These are phyloP conservation scores for Synergus laeviventris DNA, from an alignment of 2,888 invertebrate genomes.

Conservation along the genomic window DNA sequence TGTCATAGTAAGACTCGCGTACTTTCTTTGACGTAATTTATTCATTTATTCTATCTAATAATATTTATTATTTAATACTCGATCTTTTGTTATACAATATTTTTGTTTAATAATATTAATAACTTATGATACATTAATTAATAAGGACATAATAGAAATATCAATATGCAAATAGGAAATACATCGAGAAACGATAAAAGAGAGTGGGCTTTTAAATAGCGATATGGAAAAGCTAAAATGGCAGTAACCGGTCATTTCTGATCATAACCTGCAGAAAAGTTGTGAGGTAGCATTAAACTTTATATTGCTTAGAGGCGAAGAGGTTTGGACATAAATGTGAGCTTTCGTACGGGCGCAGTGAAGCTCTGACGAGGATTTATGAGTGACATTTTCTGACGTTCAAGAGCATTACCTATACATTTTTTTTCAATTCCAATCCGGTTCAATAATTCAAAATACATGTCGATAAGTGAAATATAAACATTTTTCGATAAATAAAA, in stretches of 20 bases:
- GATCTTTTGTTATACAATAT: too few species aligned
- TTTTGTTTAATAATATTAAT: neutral
- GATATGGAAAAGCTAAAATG: neutral
- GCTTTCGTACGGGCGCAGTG: neutral
- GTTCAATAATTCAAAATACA: neutral
- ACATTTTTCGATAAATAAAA: too few species aligned
- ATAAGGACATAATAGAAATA: neutral
- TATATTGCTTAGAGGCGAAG: neutral
- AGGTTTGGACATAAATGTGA: neutral
- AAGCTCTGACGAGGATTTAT: conserved; percentile 11
- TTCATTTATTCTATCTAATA: too few species aligned
- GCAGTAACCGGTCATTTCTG: neutral
- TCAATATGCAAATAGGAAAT: neutral
- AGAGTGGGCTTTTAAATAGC: neutral
- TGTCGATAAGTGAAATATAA: too few species aligned
- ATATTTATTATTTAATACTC: too few species aligned
- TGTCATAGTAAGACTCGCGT: too few species aligned
- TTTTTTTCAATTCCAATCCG: neutral
- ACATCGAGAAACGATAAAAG: neutral
- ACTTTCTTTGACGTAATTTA: too few species aligned
- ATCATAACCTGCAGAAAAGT: neutral
- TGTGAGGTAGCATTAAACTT: conserved; percentile 3
- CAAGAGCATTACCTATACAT: neutral
- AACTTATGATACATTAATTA: neutral
- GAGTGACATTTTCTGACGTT: neutral